phyloP scores from a whole-genome alignment of 2,888 invertebrate species.

The Synanthedon myopaeformis region DNA sequence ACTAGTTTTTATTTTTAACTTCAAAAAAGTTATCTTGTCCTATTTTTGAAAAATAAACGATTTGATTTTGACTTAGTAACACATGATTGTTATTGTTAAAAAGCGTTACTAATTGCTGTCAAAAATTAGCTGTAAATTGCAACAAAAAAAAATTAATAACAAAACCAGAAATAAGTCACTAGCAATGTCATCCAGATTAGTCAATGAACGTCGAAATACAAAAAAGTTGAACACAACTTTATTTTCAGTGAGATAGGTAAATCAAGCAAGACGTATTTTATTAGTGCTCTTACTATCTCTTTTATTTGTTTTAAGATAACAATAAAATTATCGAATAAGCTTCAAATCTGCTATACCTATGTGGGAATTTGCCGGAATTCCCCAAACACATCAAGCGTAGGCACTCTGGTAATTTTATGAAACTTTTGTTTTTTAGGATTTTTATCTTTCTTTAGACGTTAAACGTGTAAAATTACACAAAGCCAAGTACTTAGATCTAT shows the following conservation, averaged over 20 bases:
- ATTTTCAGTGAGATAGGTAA: neutral
- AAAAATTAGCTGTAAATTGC: too few species aligned
- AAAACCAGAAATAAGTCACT: too few species aligned
- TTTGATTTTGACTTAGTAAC: too few species aligned
- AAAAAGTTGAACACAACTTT: neutral
- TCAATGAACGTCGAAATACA: too few species aligned
- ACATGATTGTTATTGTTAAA: too few species aligned
- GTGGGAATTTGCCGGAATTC: neutral
- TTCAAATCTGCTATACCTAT: neutral
- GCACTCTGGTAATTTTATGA: slow-evolving; percentile 2
- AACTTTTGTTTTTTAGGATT: slow-evolving; percentile 42
- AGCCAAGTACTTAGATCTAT: slow-evolving; percentile 52
- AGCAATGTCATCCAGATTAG: too few species aligned
- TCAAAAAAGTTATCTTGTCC: too few species aligned
- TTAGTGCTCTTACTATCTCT: neutral
- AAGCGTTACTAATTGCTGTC: too few species aligned
- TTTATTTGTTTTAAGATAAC: neutral
- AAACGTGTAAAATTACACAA: slow-evolving; percentile 57
- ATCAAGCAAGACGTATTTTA: neutral
- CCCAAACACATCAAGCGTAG: neutral
- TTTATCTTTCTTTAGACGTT: slow-evolving; percentile 57
- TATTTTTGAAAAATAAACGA: too few species aligned
- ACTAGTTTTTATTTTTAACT: too few species aligned
- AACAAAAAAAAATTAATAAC: too few species aligned
- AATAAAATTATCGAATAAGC: neutral